Conservation (phyloP, 2,888 invertebrate species). For the Hoplodrina ambigua region DNA sequence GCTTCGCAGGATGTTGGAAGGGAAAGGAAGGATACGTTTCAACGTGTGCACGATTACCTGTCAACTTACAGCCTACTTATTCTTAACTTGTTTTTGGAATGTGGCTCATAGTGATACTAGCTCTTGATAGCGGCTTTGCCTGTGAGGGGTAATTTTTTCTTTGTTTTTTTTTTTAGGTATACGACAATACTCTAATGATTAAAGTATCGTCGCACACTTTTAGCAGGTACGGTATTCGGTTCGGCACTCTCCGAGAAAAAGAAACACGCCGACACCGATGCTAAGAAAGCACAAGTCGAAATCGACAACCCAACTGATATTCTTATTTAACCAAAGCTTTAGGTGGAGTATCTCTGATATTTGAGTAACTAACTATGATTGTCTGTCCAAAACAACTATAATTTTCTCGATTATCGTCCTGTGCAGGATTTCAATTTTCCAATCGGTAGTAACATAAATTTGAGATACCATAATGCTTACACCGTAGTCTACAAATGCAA, state of each 20-base stretch:
- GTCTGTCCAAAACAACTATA: not conserved
- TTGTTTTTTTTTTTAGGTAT: too few relatives aligned
- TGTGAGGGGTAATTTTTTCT: not conserved
- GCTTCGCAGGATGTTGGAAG: slow-evolving; percentile 8
- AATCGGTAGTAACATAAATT: slow-evolving; percentile 25
- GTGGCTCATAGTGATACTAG: not conserved
- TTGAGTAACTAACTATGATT: not conserved
- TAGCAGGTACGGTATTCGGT: too few relatives aligned
- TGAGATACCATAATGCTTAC: slow-evolving; percentile 25
- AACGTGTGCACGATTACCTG: slow-evolving; percentile 31
- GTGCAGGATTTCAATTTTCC: slow-evolving; percentile 8
- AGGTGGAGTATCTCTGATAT: slow-evolving; percentile 7
- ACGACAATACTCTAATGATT: too few relatives aligned
- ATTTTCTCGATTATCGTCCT: slow-evolving; percentile 1
- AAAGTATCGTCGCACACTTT: too few relatives aligned
- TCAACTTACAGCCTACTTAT: slow-evolving; percentile 49
- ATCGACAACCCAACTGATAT: not conserved
- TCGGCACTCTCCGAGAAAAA: too few relatives aligned
- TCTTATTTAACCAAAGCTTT: too few relatives aligned
- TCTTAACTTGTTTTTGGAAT: slow-evolving; percentile 25
- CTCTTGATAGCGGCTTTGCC: not conserved
- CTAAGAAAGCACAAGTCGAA: not conserved
- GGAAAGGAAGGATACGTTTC: slow-evolving; percentile 41
- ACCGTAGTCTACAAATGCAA: slow-evolving; percentile 4
- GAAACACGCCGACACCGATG: too few relatives aligned